Evolutionary conservation across 2,888 invertebrate genomes (phyloP).

Genomic region (Ophioninae sp.): DNA sequence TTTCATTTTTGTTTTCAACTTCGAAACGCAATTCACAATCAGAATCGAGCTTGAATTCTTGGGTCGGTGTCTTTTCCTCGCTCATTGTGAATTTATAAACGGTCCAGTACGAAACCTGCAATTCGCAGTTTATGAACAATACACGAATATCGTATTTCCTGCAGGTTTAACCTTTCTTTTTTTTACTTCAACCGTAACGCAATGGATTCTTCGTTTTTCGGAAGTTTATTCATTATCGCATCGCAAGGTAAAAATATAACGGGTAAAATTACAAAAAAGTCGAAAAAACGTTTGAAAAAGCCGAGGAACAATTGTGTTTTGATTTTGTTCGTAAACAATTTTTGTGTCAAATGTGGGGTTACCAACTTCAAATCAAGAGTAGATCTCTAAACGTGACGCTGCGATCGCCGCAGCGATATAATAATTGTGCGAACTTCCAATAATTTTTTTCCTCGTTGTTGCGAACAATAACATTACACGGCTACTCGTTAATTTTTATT

Average conservation of each 20-base stretch:
- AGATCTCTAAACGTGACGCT: neutral
- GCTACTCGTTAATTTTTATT: neutral
- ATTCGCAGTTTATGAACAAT: neutral
- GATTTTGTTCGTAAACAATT: neutral
- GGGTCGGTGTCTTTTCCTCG: constrained; percentile 77
- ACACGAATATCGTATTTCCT: neutral
- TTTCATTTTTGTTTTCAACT: constrained; percentile 93
- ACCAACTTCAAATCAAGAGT: neutral
- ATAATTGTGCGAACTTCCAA: neutral
- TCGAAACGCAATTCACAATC: constrained; percentile 97
- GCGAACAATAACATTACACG: neutral
- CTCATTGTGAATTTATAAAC: constrained; percentile 69
- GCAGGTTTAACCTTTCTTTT: neutral
- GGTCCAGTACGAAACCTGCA: neutral
- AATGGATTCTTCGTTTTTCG: neutral
- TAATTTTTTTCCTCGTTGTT: neutral
- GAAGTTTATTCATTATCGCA: neutral
- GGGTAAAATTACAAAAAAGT: neutral
- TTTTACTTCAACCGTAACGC: no score
- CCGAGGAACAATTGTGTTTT: neutral
- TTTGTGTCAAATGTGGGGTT: neutral
- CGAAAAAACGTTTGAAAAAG: neutral
- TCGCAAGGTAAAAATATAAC: neutral
- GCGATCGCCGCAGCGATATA: neutral
- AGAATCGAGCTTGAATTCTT: constrained; percentile 92